A percentile compares a stretch with the other conserved stretches of the same genome.
Conservation (phyloP, 2,113 vertebrate species). For the Dunckerocampus dactyliophorus region DNA sequence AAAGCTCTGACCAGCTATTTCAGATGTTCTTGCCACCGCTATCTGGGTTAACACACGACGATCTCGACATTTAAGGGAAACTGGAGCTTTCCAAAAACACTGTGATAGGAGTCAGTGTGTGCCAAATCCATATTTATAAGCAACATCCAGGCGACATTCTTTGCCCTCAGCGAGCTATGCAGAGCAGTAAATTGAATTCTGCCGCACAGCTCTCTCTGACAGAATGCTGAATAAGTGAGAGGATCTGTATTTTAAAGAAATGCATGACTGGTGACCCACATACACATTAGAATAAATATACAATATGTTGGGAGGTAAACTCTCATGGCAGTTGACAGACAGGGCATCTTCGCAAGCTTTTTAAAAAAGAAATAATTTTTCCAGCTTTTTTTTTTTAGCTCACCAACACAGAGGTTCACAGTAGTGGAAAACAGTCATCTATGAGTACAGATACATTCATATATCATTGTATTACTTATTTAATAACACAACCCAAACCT, state of each 20-base stretch:
- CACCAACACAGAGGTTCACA: too few relatives aligned
- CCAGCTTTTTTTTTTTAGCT: too few relatives aligned
- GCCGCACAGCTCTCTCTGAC: conserved; percentile 63
- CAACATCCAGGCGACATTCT: conserved; percentile 59
- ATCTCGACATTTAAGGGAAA: conserved; percentile 38
- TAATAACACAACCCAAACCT: not conserved
- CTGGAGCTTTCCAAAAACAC: conserved; percentile 44
- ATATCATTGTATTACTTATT: too few relatives aligned
- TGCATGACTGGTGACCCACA: conserved; percentile 61
- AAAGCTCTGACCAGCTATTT: conserved; percentile 42
- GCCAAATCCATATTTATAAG: conserved; percentile 71
- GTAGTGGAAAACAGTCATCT: too few relatives aligned
- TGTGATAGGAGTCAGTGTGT: conserved; percentile 56
- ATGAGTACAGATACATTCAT: too few relatives aligned
- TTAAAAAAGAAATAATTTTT: too few relatives aligned
- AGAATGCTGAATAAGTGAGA: conserved; percentile 73
- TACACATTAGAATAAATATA: conserved; percentile 58
- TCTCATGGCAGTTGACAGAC: conserved; percentile 59
- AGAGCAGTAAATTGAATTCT: conserved; percentile 71
- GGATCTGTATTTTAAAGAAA: conserved; percentile 67
- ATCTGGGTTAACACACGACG: conserved; percentile 42
- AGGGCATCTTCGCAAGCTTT: conserved; percentile 30
- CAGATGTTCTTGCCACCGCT: conserved; percentile 30
- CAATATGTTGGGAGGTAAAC: conserved; percentile 53
- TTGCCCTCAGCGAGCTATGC: conserved; percentile 64